phyloP scores from a whole-genome alignment of 2,113 vertebrate species.

The Pachycephala philippinensis region DNA sequence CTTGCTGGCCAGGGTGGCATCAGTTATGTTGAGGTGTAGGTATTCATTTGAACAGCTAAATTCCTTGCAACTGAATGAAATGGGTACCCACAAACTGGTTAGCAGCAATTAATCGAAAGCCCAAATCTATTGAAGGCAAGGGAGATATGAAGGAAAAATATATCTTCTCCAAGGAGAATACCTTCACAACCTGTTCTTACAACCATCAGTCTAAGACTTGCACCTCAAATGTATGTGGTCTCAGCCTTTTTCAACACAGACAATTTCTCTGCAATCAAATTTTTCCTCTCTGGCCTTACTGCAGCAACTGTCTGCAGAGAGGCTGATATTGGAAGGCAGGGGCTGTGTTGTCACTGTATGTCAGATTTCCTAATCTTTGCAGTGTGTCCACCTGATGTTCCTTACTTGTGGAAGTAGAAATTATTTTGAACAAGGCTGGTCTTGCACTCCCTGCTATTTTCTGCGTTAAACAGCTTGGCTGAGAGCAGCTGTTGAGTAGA shows the following conservation, averaged over 20 bases:
- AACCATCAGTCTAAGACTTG: neutral
- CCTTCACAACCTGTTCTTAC: neutral
- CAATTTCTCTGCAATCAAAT: neutral
- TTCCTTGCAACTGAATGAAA: neutral
- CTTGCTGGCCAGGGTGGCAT: neutral
- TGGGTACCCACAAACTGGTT: neutral
- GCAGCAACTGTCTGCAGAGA: neutral
- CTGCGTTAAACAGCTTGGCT: neutral
- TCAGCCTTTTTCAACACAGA: neutral
- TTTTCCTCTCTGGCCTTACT: neutral
- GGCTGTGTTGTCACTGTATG: neutral
- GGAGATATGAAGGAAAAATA: neutral
- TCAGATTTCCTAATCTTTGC: neutral
- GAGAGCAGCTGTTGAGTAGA: neutral
- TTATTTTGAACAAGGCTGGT: neutral
- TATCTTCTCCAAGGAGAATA: neutral
- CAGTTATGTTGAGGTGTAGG: neutral
- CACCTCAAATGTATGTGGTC: neutral
- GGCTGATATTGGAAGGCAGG: neutral
- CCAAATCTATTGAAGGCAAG: neutral
- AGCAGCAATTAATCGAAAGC: neutral
- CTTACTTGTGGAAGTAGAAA: neutral
- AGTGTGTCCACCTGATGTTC: neutral
- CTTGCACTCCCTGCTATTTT: rapidly evolving
- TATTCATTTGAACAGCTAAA: neutral